Percentiles rank a stretch among this genome's conserved stretches.
These are phyloP conservation scores for Drosophila gaucha DNA, from an alignment of 2,888 invertebrate genomes.

Conservation along the genomic window DNA sequence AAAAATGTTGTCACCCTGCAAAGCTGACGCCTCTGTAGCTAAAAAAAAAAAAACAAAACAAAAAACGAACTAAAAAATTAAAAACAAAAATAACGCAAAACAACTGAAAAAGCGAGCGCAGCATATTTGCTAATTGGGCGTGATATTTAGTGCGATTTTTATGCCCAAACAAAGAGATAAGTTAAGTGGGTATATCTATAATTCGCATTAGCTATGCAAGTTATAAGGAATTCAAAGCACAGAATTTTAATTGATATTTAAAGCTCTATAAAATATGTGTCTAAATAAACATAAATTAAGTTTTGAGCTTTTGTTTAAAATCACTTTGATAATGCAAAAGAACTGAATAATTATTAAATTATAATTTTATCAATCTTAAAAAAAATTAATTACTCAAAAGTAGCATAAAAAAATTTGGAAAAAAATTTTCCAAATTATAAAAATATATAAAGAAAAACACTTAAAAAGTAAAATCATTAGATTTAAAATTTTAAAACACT, in stretches of 20 bases:
- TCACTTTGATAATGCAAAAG: not conserved
- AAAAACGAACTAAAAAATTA: constrained; percentile 2
- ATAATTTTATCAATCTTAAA: not conserved
- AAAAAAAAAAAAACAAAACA: not conserved
- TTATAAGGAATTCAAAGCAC: not conserved
- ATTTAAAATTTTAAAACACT: no score
- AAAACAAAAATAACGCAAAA: not conserved
- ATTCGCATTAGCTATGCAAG: not conserved
- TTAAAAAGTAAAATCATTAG: no score
- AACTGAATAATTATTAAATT: not conserved
- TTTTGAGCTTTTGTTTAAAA: not conserved
- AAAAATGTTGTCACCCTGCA: constrained; percentile 49
- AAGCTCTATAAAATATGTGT: not conserved
- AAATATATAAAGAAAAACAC: no score
- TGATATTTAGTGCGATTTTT: constrained; percentile 28
- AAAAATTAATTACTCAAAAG: not conserved
- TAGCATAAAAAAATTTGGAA: no score
- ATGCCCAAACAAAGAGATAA: constrained; percentile 9
- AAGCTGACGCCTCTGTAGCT: constrained; percentile 10
- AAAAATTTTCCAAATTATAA: no score
- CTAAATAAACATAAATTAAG: not conserved
- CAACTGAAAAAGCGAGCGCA: constrained; percentile 12
- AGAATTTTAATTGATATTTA: constrained; percentile 1
- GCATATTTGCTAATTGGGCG: constrained; percentile 42
- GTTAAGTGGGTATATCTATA: constrained; percentile 5